Evolutionary conservation across 1,140 invertebrate species (phyloP), one percentile per base, ranked within the genome.

Genomic region (Diabrotica undecimpunctata): DNA sequence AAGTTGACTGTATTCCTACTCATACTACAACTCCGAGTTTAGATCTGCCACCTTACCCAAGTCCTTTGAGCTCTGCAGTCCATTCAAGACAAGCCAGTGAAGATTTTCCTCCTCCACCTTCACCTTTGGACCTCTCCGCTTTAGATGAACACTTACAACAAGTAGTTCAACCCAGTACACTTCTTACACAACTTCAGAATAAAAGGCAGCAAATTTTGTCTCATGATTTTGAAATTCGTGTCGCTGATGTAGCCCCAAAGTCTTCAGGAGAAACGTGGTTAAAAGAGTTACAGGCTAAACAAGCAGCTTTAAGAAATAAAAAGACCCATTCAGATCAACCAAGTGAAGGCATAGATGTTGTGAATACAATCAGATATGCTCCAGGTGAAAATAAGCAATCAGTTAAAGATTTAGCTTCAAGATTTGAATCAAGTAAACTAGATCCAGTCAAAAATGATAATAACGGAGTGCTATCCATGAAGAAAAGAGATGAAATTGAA

Each of bases 21-120:
- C 9, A 77, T 74, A 12, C 50, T 66, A 74, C 77, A 9, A 69
- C 75, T 35, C 78, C 76, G 66, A 75, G 79, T 71, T 76, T 83
- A 65, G 88, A 90, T 46, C 81, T 93, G 41, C 90, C 90, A 1
- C 92, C 92, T 0, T 94, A 93, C 77, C 92, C 92, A 0, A 88
- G 87, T 70, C 86, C 90, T 4, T 83, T 87, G 60, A 84, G 84
- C 69, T 92, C 90, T 3, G 86, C 85, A 0, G 84, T 87, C 50
- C 92, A 94, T 75, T 94, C 91, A 1, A 83, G 91, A 62, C 92
- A 95, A 78, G 85, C 89, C 0, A 94, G 92, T 79, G 91, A 94
- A 79, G 92, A 95, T 70, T 95, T 95, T 71, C 92, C 92, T 41
- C 92, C 92, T 13, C 92, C 92, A 38, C 92, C 92, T 3, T 87